Percentiles rank a stretch among this genome's conserved stretches.
Evolutionary conservation across 2,888 invertebrate species (phyloP).

Genomic region (Lamproptera curius): DNA sequence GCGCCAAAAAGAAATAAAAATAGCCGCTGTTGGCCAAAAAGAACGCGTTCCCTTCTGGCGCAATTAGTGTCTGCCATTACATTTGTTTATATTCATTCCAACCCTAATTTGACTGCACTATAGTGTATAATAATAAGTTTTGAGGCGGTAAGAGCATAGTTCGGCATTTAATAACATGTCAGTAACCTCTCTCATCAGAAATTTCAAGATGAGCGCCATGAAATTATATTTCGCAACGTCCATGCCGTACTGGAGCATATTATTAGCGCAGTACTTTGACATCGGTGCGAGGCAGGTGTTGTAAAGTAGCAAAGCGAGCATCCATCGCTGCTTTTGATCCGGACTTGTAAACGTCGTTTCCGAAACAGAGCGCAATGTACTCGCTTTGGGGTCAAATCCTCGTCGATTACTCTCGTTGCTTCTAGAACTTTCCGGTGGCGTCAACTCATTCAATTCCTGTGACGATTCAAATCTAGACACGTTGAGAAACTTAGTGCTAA

Average conservation of each 20-base stretch:
- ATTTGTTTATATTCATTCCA: no score
- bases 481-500: slow-evolving; percentile 22
- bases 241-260: slow-evolving; percentile 59
- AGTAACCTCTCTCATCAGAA: slow-evolving; percentile 55
- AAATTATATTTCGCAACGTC: slow-evolving; percentile 66
- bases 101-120: no score
- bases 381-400: slow-evolving; percentile 7
- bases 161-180: slow-evolving; percentile 4
- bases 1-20: no score
- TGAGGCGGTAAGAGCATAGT: slow-evolving; percentile 13
- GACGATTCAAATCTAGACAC: slow-evolving; percentile 53
- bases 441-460: slow-evolving; percentile 38
- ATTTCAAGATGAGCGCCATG: slow-evolving; percentile 48
- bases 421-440: background rate
- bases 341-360: slow-evolving; percentile 29
- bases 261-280: slow-evolving; percentile 62
- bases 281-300: slow-evolving; percentile 65
- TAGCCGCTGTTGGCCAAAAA: no score
- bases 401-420: background rate
- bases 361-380: slow-evolving; percentile 30
- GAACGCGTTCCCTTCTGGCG: no score
- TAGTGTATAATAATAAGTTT: no score
- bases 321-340: slow-evolving; percentile 54
- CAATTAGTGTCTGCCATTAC: no score
- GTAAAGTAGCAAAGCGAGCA: slow-evolving; percentile 62